These are phyloP conservation scores for Willowsia nigromaculata DNA, from an alignment of 2,888 invertebrate genomes.

Conservation along the genomic window DNA sequence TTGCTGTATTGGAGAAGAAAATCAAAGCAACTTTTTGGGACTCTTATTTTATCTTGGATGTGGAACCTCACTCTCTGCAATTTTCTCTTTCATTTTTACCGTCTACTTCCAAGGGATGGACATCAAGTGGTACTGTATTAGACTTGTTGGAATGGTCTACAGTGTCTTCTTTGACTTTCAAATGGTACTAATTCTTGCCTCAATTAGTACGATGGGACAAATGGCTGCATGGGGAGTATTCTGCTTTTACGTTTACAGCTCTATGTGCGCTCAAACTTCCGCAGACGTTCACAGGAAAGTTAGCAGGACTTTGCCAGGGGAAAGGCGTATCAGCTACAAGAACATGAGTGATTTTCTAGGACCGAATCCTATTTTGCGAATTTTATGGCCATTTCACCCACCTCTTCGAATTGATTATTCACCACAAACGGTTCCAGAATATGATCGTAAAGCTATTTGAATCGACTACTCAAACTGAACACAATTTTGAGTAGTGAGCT, in stretches of 20 bases:
- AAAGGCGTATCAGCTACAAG: slow-evolving; percentile 50
- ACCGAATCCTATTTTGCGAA: slow-evolving; percentile 70
- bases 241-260: slow-evolving; percentile 68
- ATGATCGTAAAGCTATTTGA: slow-evolving; percentile 66
- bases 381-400: slow-evolving; percentile 77
- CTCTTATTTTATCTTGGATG: slow-evolving; percentile 73
- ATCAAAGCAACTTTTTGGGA: slow-evolving; percentile 77
- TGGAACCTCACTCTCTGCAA: slow-evolving; percentile 56
- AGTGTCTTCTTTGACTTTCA: slow-evolving; percentile 73
- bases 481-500: no score
- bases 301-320: not conserved
- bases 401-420: slow-evolving; percentile 47
- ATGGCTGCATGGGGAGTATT: slow-evolving; percentile 66
- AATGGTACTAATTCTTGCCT: slow-evolving; percentile 52
- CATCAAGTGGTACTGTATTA: slow-evolving; percentile 69
- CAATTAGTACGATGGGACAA: slow-evolving; percentile 73
- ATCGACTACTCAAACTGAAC: no score
- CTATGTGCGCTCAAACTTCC: slow-evolving; percentile 68
- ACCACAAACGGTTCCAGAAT: not conserved
- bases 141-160: slow-evolving; percentile 71
- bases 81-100: slow-evolving; percentile 45
- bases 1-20: slow-evolving; percentile 77
- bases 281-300: slow-evolving; percentile 57
- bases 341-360: slow-evolving; percentile 74
- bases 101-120: slow-evolving; percentile 53